Conservation (phyloP, 2,113 vertebrate species). For the Lepus timidus region DNA sequence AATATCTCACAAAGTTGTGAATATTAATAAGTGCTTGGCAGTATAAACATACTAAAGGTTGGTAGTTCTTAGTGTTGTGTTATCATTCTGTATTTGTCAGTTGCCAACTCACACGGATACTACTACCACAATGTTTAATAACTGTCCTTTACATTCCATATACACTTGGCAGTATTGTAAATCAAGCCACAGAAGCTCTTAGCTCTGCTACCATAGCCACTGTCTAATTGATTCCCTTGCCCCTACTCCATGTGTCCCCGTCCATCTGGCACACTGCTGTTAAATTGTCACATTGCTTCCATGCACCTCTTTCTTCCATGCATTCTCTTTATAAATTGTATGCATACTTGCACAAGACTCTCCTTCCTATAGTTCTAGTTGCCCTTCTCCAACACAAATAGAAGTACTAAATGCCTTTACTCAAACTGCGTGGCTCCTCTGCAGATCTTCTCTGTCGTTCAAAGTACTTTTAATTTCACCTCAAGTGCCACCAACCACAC, state of each 20-base stretch:
- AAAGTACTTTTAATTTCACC: constrained; percentile 21
- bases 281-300: not conserved
- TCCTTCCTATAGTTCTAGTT: not conserved
- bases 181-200: constrained; percentile 17
- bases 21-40: constrained; percentile 22
- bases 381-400: not conserved
- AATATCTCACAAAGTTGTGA: not conserved
- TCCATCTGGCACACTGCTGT: not conserved
- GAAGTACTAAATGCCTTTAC: not conserved
- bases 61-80: not conserved
- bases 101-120: constrained; percentile 9
- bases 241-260: not conserved
- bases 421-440: not conserved
- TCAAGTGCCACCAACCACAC: not conserved
- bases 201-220: not conserved
- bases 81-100: not conserved
- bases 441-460: constrained; percentile 39
- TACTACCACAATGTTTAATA: not conserved
- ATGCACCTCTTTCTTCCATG: not conserved
- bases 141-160: not conserved
- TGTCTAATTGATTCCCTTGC: not conserved
- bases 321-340: not conserved
- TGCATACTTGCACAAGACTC: not conserved
- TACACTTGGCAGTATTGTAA: not conserved
- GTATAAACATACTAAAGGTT: constrained; percentile 7